Evolutionary conservation across 2,113 vertebrate species (phyloP), one percentile per base, ranked within the genome.

Genomic region (Argyrosomus japonicus): DNA sequence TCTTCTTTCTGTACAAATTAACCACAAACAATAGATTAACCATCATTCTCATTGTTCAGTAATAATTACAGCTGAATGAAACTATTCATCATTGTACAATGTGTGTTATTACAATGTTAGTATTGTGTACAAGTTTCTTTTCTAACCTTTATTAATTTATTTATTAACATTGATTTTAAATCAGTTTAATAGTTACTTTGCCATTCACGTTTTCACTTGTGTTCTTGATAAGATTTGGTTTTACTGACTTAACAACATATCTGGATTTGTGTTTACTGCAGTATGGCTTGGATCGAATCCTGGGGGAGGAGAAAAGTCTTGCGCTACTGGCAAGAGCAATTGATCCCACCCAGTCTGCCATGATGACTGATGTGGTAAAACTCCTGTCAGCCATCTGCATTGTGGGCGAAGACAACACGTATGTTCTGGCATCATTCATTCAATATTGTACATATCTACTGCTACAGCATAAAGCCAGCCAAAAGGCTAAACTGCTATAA

Each of bases 331-430:
- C 97, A 75, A 96, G 92, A 95, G 96, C 97, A 36, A 97, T 99
- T 57, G 97, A 99, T 93, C 96, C 97, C 27, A 94, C 87, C 84
- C 96, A 97, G 80, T 95, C 96, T 21, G 95, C 89, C 78, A 97
- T 98, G 97, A 99, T 99, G 98, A 99, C 96, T 0, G 98, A 99
- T 63, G 96, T 97, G 83, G 96, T 99, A 47, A 99, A 99, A 90
- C 96, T 99, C 25, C 96, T 99, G 11, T 99, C 98, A 70, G 98
- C 98, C 81, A 96, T 99, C 89, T 99, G 98, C 89, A 99, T 99
- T 81, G 96, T 99, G 68, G 98, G 98, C 81, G 98, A 99, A 77
- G 98, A 99, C 89, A 99, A 96, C 95, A 98, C 92, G 98, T 99
- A 96, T 90, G 98, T 95, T 48, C 54, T 27, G 17, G 10, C 19